phyloP scores from a whole-genome alignment of 92 coral and sea anemone species.

The Umimayanthus chanpuru region DNA sequence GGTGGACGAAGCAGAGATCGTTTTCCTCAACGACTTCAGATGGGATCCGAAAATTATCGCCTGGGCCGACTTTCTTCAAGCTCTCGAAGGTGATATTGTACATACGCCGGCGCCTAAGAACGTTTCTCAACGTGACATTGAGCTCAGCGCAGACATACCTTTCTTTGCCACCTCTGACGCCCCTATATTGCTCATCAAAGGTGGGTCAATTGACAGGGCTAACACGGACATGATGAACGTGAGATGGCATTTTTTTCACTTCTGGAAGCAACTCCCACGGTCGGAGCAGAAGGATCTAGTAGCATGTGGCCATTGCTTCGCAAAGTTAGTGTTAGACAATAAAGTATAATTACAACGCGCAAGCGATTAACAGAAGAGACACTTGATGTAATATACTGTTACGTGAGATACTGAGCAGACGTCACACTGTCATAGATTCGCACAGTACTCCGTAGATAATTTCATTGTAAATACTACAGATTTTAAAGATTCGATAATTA shows the following conservation, averaged over 20 bases:
- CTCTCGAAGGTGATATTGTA: slow-evolving; percentile 47
- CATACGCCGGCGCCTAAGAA: slow-evolving; percentile 47
- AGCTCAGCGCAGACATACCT: slow-evolving; percentile 39
- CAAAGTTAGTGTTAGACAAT: too few species aligned
- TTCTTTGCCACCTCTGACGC: slow-evolving; percentile 55
- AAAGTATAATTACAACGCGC: too few species aligned
- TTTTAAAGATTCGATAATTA: too few species aligned
- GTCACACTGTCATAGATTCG: too few species aligned
- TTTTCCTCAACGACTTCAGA: slow-evolving; percentile 45
- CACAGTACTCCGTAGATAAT: too few species aligned
- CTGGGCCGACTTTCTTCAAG: slow-evolving; percentile 48
- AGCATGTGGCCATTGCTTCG: too few species aligned
- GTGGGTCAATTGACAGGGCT: slow-evolving; percentile 42
- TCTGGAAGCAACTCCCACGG: slow-evolving; percentile 46
- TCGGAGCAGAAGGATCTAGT: slow-evolving; percentile 5
- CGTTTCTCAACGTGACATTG: slow-evolving; percentile 41
- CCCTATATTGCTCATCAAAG: slow-evolving; percentile 42
- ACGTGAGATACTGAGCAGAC: too few species aligned
- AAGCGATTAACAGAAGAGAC: too few species aligned
- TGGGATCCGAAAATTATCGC: slow-evolving; percentile 39
- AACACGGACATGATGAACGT: slow-evolving; percentile 54
- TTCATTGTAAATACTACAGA: too few species aligned
- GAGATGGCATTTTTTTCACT: slow-evolving; percentile 43
- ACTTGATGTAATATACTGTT: too few species aligned
- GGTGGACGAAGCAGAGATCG: slow-evolving; percentile 33